Percentiles rank a stretch among this genome's conserved stretches.
Conservation (phyloP, 2,888 invertebrate species). For the Agrenia bidenticulata region DNA sequence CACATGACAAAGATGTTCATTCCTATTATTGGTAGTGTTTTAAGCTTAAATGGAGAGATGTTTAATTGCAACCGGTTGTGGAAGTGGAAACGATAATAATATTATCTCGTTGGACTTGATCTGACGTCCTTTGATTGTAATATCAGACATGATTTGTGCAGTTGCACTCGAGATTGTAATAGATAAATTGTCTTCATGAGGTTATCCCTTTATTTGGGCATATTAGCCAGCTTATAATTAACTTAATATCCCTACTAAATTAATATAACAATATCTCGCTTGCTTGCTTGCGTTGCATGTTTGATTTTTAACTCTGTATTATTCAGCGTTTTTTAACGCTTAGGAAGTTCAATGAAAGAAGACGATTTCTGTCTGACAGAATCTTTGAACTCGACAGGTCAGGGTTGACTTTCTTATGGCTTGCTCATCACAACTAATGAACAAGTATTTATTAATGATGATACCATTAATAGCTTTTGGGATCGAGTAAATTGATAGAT, state of each 20-base stretch:
- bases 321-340: too few relatives aligned
- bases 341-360: too few relatives aligned
- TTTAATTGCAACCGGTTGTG: neutral
- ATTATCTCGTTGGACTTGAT: neutral
- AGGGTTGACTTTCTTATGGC: conserved; percentile 11
- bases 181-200: neutral
- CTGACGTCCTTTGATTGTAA: conserved; percentile 2
- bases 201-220: conserved; percentile 25
- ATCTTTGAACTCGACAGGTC: conserved; percentile 13
- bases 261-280: too few relatives aligned
- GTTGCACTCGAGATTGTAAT: conserved; percentile 1
- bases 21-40: neutral
- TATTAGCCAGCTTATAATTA: conserved; percentile 17
- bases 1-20: neutral
- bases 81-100: neutral
- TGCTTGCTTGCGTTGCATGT: too few relatives aligned
- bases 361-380: neutral
- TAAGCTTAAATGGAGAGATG: neutral
- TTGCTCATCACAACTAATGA: neutral
- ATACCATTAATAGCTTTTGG: conserved; percentile 1
- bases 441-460: neutral
- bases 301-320: too few relatives aligned
- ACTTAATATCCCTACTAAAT: neutral
- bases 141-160: neutral
- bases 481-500: too few relatives aligned